Percentiles rank a stretch among this genome's conserved stretches.
Conservation (phyloP, 2,113 vertebrate species). For the Erinaceus europaeus region DNA sequence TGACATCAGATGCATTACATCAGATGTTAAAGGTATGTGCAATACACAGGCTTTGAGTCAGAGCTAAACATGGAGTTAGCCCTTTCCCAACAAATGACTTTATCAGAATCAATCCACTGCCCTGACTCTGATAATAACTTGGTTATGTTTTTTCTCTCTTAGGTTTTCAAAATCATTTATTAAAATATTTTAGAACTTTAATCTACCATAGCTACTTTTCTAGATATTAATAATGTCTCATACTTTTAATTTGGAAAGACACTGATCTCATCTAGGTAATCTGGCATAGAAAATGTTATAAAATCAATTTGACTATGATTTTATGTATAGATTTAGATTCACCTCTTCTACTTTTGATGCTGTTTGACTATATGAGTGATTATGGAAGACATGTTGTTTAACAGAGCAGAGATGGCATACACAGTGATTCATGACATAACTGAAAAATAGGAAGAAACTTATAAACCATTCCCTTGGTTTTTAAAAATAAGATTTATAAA, state of each 20-base stretch:
- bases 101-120: rapidly evolving
- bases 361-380: not conserved
- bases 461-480: constrained; percentile 38
- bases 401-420: not conserved
- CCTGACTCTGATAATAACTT: not conserved
- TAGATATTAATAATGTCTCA: not conserved
- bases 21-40: too few species aligned
- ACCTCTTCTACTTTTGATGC: not conserved
- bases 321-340: not conserved
- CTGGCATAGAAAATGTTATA: constrained; percentile 4
- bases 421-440: constrained; percentile 4
- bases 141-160: not conserved
- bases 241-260: not conserved
- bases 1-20: too few species aligned
- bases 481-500: constrained; percentile 48
- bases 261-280: not conserved
- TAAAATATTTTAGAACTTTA: too few species aligned
- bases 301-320: constrained; percentile 12
- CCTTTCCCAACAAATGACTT: too few species aligned
- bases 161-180: too few species aligned
- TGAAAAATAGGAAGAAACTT: constrained; percentile 21
- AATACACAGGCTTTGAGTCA: too few species aligned
- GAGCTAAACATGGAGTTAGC: too few species aligned
- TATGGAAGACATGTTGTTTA: not conserved
- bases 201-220: not conserved